Conservation (phyloP, 2,888 invertebrate genomes). For the Cetonia aurata region DNA sequence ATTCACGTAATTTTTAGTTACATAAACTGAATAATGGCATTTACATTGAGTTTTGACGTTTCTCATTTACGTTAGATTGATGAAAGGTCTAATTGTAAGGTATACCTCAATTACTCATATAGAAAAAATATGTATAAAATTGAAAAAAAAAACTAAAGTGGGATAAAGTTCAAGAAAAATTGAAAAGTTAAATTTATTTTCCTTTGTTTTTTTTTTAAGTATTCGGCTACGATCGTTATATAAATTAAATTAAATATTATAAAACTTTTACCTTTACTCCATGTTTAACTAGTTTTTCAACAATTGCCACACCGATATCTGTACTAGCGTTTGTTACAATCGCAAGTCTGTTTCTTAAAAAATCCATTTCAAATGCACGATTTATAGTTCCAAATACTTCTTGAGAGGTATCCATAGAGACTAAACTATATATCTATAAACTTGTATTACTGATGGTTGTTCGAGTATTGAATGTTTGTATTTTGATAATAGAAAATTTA, state of each 20-base stretch:
- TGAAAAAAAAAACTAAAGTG: too few relatives aligned
- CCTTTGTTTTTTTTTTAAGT: too few relatives aligned
- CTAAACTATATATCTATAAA: conserved; percentile 6
- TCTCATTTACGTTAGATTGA: too few relatives aligned
- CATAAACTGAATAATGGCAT: too few relatives aligned
- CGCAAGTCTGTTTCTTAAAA: background rate
- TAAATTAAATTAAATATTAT: background rate
- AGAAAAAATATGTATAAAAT: too few relatives aligned
- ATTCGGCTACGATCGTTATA: background rate
- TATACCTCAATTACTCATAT: too few relatives aligned
- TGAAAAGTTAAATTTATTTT: too few relatives aligned
- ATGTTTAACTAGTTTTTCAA: background rate
- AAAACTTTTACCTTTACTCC: background rate
- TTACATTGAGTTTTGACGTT: too few relatives aligned
- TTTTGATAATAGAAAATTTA: background rate
- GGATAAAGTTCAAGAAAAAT: too few relatives aligned
- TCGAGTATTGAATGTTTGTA: background rate
- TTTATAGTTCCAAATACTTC: background rate
- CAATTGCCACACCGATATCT: conserved; percentile 6
- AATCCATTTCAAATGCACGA: background rate
- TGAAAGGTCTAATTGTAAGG: too few relatives aligned
- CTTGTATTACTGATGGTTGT: conserved; percentile 1
- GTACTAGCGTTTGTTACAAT: conserved; percentile 3
- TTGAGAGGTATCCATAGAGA: background rate
- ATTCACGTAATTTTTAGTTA: too few relatives aligned